Evolutionary conservation across 2,888 invertebrate genomes (phyloP), one percentile per base, ranked within the genome.

Genomic region (Lottia gigantea): DNA sequence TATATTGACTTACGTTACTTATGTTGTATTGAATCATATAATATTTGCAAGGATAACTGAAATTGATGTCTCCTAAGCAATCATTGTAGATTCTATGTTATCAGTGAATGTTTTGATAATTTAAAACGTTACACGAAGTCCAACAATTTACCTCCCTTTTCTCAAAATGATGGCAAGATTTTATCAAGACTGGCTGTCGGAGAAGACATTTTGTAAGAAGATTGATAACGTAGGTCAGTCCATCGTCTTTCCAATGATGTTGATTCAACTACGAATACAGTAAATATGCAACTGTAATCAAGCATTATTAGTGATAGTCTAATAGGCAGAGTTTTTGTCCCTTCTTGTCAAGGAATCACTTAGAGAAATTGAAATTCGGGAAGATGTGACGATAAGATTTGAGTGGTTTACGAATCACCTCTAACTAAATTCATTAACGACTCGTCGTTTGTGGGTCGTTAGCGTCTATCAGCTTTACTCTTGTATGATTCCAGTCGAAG

Each of bases 371-470:
- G 55, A 55, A 55, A 55, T 55, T 23, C 55, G 11, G 19, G 11
- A 11, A 55, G 55, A 55, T 55, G 55, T 11, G 23, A 19, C 7
- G 55, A 55, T 55, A 55, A 19, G 19, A 55, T 23, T 40, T 55
- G 55, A 55, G 19, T 55, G 55, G 55, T 55, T 55, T 55, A 55
- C 55, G 55, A 55, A 55, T 55, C 55, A 55, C 55, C 55, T 55
- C 23, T 8, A 23, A 55, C 19, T 55, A 19, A 55, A 55, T 19
- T 55, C 55, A 55, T 55, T 55, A 55, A 55, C 23, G 55, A 23
- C 23, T 55, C 12, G 55, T 23, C 19, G 55, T 55, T 19, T n/a
- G 23, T 55, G 23, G 55, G 23, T 55, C 55, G 55, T 55, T 55
- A 55, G 55, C 23, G 55, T 23, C 55, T 55, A 55, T 55, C 55